Conservation (phyloP, 53 echinoderm and acorn worm species). For the Mesocentrotus franciscanus region DNA sequence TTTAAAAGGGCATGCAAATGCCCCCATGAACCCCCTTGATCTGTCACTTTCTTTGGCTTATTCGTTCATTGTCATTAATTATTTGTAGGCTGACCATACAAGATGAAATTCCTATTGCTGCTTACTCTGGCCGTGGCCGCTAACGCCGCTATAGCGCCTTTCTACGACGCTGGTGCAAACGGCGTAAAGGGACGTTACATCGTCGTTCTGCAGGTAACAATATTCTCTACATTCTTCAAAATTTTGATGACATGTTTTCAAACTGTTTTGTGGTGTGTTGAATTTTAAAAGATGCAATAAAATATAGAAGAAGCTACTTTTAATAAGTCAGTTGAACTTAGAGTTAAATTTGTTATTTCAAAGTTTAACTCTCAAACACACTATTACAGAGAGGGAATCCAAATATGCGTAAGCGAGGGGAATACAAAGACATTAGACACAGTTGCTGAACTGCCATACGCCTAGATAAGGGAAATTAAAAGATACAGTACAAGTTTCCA, state of each 20-base stretch:
- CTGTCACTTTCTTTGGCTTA: neutral
- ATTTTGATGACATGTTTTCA: neutral
- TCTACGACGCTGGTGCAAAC: slow-evolving; percentile 37
- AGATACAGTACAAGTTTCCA: neutral
- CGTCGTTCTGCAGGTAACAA: slow-evolving; percentile 58
- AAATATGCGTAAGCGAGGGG: too few species aligned
- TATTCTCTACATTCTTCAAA: neutral
- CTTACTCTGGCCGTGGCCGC: slow-evolving; percentile 52
- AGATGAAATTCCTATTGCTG: slow-evolving; percentile 39
- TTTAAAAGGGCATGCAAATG: too few species aligned
- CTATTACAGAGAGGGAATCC: too few species aligned
- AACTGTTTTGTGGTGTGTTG: neutral
- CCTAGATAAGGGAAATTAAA: too few species aligned
- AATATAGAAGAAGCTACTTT: too few species aligned
- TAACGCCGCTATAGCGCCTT: slow-evolving; percentile 34
- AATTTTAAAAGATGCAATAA: neutral
- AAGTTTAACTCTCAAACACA: too few species aligned
- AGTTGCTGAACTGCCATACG: too few species aligned
- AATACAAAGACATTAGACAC: too few species aligned
- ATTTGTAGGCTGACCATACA: neutral
- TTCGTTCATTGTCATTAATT: neutral
- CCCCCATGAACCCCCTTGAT: neutral
- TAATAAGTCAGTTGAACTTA: too few species aligned
- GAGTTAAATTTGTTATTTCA: too few species aligned
- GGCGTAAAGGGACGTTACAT: slow-evolving; percentile 57